These are phyloP conservation scores for Amazona vittata DNA, from an alignment of 2,113 vertebrate genomes.

Conservation along the genomic window DNA sequence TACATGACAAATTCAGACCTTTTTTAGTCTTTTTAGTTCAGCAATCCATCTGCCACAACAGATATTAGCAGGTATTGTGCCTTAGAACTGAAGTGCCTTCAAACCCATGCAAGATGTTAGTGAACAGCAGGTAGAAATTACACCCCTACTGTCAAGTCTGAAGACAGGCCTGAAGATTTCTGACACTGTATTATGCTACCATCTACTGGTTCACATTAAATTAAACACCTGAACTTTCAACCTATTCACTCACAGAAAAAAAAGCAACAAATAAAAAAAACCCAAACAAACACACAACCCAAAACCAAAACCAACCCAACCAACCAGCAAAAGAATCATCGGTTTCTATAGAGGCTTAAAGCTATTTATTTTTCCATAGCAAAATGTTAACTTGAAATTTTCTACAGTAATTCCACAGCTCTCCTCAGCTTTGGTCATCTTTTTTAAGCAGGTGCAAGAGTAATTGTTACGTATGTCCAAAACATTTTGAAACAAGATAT, in stretches of 20 bases:
- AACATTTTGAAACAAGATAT: neutral
- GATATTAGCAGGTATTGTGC: neutral
- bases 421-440: neutral
- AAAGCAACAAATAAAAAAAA: neutral
- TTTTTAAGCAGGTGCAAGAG: neutral
- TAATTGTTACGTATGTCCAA: neutral
- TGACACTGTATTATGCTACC: conserved; percentile 42
- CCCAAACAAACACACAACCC: neutral
- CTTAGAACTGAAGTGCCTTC: neutral
- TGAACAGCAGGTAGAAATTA: neutral
- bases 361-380: neutral
- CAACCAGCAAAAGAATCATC: neutral
- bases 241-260: neutral
- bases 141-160: neutral
- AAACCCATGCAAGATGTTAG: neutral
- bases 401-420: neutral
- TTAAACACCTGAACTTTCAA: neutral
- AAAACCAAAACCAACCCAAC: neutral
- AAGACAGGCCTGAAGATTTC: neutral
- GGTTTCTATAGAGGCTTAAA: neutral
- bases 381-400: neutral
- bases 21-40: neutral
- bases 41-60: neutral
- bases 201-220: conserved; percentile 1
- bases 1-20: neutral